Evolutionary conservation across 2,113 vertebrate species (phyloP).

Genomic region (Otis tarda): DNA sequence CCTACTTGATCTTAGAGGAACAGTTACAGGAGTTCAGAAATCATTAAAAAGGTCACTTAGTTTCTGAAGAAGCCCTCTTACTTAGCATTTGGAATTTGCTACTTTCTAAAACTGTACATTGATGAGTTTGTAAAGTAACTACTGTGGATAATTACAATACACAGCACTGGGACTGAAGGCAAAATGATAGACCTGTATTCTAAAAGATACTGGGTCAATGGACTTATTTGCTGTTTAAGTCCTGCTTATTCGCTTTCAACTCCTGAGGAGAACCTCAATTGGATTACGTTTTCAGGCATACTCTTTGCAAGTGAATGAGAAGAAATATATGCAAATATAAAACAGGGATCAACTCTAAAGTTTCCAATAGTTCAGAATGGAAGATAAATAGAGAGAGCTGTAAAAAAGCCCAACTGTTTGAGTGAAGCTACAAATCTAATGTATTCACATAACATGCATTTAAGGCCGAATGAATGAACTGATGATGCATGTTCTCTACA

Average conservation of each 20-base stretch:
- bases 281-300: neutral
- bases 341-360: neutral
- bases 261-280: neutral
- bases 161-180: neutral
- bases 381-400: neutral
- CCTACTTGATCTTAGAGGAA: neutral
- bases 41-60: neutral
- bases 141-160: neutral
- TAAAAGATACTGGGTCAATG: neutral
- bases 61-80: neutral
- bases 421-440: neutral
- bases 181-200: neutral
- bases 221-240: neutral
- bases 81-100: neutral
- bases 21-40: neutral
- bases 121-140: neutral
- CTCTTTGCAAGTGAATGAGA: neutral
- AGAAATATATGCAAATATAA: neutral
- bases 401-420: neutral
- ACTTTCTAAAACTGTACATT: neutral
- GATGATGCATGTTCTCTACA: neutral
- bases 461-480: neutral
- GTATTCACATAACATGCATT: neutral
- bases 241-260: neutral
- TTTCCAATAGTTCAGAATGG: neutral